phyloP scores from a whole-genome alignment of 2,113 vertebrate genomes.

The Silurus meridionalis region DNA sequence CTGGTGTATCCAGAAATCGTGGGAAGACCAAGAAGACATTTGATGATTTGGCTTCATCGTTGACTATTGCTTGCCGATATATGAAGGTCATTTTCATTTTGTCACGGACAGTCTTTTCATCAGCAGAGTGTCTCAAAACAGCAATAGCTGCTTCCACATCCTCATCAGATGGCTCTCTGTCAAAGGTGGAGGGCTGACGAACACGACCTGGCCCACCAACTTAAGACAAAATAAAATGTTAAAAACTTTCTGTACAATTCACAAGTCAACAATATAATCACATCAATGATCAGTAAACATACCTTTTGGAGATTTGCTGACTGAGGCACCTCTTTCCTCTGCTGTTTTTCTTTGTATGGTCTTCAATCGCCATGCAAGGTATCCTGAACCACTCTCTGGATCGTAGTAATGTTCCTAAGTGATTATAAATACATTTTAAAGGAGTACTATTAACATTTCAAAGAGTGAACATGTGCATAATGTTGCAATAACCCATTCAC shows the following conservation, averaged over 20 bases:
- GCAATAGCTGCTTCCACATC: neutral
- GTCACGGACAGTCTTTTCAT: neutral
- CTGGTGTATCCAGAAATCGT: constrained; percentile 24
- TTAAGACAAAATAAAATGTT: neutral
- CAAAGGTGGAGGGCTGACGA: neutral
- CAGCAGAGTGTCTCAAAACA: neutral
- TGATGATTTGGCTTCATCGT: neutral
- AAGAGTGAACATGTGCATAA: neutral
- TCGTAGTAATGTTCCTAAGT: neutral
- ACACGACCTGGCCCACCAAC: neutral
- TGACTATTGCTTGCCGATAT: neutral
- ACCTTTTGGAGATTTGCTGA: neutral
- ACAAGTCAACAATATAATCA: neutral
- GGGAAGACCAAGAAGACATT: neutral
- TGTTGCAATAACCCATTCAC: neutral
- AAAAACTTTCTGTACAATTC: too few species aligned
- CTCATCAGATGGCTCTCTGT: too few species aligned
- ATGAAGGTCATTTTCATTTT: neutral
- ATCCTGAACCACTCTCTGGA: neutral
- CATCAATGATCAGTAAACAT: constrained; percentile 24
- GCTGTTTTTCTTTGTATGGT: neutral
- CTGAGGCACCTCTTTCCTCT: neutral
- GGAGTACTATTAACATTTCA: too few species aligned
- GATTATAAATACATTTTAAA: too few species aligned
- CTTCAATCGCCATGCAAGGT: neutral